These are phyloP conservation scores for Clarias pachynema DNA, from an alignment of 2,797 vertebrate species.

Conservation along the genomic window DNA sequence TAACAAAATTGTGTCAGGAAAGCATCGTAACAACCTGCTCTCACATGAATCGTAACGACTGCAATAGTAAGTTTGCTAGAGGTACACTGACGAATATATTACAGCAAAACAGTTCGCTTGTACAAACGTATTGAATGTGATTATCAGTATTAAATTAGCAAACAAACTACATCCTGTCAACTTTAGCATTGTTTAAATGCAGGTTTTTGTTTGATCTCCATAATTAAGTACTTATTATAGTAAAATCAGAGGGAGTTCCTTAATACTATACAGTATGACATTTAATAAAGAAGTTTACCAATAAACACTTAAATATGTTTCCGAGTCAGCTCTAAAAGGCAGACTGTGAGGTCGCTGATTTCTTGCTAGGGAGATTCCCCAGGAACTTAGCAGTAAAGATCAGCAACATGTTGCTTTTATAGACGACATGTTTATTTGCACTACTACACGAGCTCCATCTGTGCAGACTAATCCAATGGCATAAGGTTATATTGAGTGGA, in stretches of 20 bases:
- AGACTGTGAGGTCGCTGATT: not conserved
- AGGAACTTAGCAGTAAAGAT: conserved; percentile 6
- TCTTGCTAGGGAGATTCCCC: conserved; percentile 11
- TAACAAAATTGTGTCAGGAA: not conserved
- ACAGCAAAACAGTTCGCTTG: not conserved
- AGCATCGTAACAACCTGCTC: not conserved
- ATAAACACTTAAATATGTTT: conserved; percentile 6
- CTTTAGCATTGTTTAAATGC: not conserved
- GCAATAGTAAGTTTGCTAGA: not conserved
- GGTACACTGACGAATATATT: not conserved
- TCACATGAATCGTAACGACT: not conserved
- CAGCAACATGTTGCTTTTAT: conserved; percentile 7
- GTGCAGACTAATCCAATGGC: not conserved
- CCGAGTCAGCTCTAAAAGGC: not conserved
- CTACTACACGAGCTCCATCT: not conserved
- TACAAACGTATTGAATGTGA: not conserved
- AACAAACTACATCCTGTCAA: conserved; percentile 1
- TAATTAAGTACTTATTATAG: not conserved
- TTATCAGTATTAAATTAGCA: not conserved
- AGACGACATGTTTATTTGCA: not conserved
- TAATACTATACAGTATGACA: not conserved
- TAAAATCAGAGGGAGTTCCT: not conserved
- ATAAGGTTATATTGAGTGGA: not conserved
- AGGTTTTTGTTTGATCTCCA: not conserved
- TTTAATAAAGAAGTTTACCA: not conserved